Evolutionary conservation across 2,888 invertebrate genomes (phyloP).

Genomic region (Unio pictorum): DNA sequence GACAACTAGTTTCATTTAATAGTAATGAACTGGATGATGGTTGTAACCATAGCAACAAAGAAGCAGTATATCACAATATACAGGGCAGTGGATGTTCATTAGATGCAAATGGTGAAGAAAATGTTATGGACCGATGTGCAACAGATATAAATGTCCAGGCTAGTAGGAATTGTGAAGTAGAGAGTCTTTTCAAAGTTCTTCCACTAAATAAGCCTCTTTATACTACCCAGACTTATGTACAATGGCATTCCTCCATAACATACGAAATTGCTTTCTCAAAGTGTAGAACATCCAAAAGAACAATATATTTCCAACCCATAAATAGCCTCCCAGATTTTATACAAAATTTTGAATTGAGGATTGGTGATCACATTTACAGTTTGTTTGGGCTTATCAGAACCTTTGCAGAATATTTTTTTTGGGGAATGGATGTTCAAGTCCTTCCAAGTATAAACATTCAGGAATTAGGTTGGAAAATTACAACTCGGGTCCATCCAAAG

Average conservation of each 20-base stretch:
- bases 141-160: no score
- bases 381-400: conserved; percentile 53
- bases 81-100: no score
- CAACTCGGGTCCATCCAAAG: conserved; percentile 44
- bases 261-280: conserved; percentile 41
- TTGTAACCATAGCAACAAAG: no score
- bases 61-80: no score
- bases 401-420: conserved; percentile 60
- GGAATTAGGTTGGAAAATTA: conserved; percentile 49
- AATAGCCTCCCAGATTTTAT: conserved; percentile 63
- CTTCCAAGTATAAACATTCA: conserved; percentile 42
- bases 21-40: no score
- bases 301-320: conserved; percentile 63
- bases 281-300: conserved; percentile 37
- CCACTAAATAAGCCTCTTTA: conserved; percentile 36
- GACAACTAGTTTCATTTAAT: no score
- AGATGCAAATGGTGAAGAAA: conserved; percentile 1
- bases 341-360: conserved; percentile 33
- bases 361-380: conserved; percentile 25
- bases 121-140: background rate
- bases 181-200: conserved; percentile 35
- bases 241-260: conserved; percentile 55
- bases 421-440: conserved; percentile 51
- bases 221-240: conserved; percentile 55
- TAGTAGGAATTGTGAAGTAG: background rate